These are phyloP conservation scores for Corvus hawaiiensis DNA, from an alignment of 2,113 vertebrate genomes.

Conservation along the genomic window DNA sequence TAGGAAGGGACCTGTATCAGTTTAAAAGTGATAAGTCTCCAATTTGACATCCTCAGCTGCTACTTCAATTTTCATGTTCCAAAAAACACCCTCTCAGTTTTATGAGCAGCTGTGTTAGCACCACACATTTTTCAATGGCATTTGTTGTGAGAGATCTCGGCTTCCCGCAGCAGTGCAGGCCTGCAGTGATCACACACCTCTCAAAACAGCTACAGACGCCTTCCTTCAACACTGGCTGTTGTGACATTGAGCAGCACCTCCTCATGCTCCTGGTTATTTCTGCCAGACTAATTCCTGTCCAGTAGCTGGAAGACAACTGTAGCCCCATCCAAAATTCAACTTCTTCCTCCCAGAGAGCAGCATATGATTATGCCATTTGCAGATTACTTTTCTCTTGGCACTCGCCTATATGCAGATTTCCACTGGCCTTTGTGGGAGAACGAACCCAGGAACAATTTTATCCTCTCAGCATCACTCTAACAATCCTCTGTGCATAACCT, in stretches of 20 bases:
- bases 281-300: not conserved
- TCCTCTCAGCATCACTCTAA: not conserved
- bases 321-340: not conserved
- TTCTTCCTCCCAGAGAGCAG: not conserved
- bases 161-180: not conserved
- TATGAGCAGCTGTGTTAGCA: not conserved
- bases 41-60: not conserved
- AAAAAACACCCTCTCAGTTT: not conserved
- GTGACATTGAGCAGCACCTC: not conserved
- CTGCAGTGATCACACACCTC: not conserved
- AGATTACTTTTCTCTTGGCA: not conserved
- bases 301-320: not conserved
- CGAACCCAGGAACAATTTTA: not conserved
- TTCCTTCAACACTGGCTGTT: not conserved
- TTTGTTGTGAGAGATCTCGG: not conserved
- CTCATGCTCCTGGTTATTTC: not conserved
- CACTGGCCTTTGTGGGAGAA: not conserved
- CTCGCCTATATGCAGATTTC: not conserved
- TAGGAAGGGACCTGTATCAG: not conserved
- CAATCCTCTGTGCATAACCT: not conserved
- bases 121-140: not conserved
- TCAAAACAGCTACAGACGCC: not conserved
- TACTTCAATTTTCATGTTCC: not conserved
- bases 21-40: not conserved
- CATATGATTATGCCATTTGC: accelerated